These are phyloP conservation scores for Scaptomyza graminum DNA, from an alignment of 1,140 invertebrate genomes.

Conservation along the genomic window DNA sequence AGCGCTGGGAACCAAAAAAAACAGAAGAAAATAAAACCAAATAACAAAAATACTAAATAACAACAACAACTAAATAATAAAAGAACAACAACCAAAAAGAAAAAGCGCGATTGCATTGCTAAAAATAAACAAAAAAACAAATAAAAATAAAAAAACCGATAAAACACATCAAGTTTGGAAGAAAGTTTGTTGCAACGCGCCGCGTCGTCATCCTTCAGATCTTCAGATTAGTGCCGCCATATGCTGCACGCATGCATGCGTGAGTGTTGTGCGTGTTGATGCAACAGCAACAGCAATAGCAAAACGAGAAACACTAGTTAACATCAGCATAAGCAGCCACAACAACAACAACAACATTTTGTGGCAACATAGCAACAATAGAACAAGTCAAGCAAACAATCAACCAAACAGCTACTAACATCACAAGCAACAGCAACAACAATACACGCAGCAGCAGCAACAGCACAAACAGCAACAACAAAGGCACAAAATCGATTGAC, in stretches of 20 bases:
- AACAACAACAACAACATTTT: slow-evolving; percentile 25
- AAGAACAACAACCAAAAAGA: slow-evolving; percentile 36
- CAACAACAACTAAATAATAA: slow-evolving; percentile 21
- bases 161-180: not conserved
- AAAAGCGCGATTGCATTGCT: slow-evolving; percentile 58
- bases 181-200: slow-evolving; percentile 30
- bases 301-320: slow-evolving; percentile 40
- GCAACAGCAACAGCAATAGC: slow-evolving; percentile 39
- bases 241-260: slow-evolving; percentile 50
- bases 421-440: slow-evolving; percentile 12
- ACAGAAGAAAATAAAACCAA: slow-evolving; percentile 17
- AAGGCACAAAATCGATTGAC: slow-evolving; percentile 72
- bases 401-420: slow-evolving; percentile 8
- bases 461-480: slow-evolving; percentile 54
- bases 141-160: slow-evolving; percentile 26
- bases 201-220: slow-evolving; percentile 41
- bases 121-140: slow-evolving; percentile 24
- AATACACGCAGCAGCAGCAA: slow-evolving; percentile 44
- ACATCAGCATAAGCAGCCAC: slow-evolving; percentile 18
- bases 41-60: slow-evolving; percentile 23
- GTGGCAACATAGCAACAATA: slow-evolving; percentile 17
- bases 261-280: slow-evolving; percentile 63
- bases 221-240: slow-evolving; percentile 31
- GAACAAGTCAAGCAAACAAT: slow-evolving; percentile 1
- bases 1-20: slow-evolving; percentile 46